Base-by-base conservation (phyloP, 2,888 invertebrate genomes). In the Colostygia pectinataria region DNA sequence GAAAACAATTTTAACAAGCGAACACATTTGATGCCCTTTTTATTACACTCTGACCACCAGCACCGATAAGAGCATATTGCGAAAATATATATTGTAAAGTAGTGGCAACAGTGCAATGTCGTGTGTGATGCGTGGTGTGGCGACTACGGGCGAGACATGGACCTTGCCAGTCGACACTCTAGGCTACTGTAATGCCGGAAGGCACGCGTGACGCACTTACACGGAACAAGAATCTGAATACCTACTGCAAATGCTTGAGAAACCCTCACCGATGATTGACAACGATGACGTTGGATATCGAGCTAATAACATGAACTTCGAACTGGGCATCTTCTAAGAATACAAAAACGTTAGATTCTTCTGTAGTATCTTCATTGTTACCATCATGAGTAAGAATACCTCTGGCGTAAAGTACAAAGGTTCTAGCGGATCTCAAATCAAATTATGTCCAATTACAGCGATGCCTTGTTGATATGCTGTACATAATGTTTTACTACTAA, bases 361-460 rank as follows among this genome's bases (percentile, higher is more conserved):
- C 6, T 2, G 6, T 20, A 20, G 20, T 4, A 6, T 1, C 6
- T 20, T 20, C 20, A 6, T 20, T 12, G n/a, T 20, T 12, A 29
- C 23, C 14, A 31, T 40, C 13, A 20, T 27, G 38, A 27, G 33
- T 12, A 42, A 28, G 15, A 51, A 31, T 18, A 50, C 23, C 37
- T 15, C 34, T 43, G 40, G 41, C 37, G 43, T 51, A 46, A 59
- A 61, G 65, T 64, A 61, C 61, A 64, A 20, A 66, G 59, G 54
- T 58, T 65, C 65, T 65, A 61, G 61, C 61, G 52, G 52, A 51
- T 41, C 58, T 63, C 55, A 51, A 65, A 73, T 68, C 64, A 67
- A 69, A 79, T 76, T 77, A 71, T 65, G 63, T 37, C 66, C 68
- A 74, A 78, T 77, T 76, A 75, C 64, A 66, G 57, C 50, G 59